Conservation (phyloP, 2,888 invertebrate species). For the Spodoptera picta region DNA sequence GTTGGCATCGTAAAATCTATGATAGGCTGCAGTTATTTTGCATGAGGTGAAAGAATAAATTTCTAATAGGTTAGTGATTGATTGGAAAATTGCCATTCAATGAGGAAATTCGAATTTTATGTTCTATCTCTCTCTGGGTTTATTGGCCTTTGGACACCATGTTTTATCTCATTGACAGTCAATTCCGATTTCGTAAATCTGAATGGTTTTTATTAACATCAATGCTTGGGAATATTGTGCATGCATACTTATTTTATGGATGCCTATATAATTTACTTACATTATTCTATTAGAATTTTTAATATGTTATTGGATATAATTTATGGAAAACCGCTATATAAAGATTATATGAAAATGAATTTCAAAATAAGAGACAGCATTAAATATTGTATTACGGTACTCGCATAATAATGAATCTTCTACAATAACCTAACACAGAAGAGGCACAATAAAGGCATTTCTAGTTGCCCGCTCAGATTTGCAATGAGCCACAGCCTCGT, state of each 20-base stretch:
- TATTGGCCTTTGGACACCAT: conserved; percentile 12
- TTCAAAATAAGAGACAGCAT: too few relatives aligned
- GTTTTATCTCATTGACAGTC: background rate
- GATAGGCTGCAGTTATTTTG: conserved; percentile 55
- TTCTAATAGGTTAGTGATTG: conserved; percentile 26
- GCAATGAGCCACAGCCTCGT: too few relatives aligned
- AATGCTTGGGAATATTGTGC: background rate
- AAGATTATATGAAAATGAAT: too few relatives aligned
- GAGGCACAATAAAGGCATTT: too few relatives aligned
- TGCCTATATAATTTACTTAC: too few relatives aligned
- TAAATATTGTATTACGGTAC: too few relatives aligned
- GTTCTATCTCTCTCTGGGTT: conserved; percentile 11
- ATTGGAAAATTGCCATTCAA: conserved; percentile 39
- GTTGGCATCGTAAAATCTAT: conserved; percentile 47
- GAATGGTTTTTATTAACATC: background rate
- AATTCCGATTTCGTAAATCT: conserved; percentile 11
- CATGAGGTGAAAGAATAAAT: conserved; percentile 50
- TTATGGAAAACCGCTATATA: too few relatives aligned
- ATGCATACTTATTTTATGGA: background rate
- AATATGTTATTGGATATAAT: too few relatives aligned
- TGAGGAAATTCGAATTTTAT: conserved; percentile 26
- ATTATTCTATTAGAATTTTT: too few relatives aligned
- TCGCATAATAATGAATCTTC: too few relatives aligned
- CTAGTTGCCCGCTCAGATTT: too few relatives aligned
- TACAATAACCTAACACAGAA: too few relatives aligned